Percentiles rank a stretch among this genome's conserved stretches.
Conservation (phyloP, 2,113 vertebrate species). For the Phycodurus eques region DNA sequence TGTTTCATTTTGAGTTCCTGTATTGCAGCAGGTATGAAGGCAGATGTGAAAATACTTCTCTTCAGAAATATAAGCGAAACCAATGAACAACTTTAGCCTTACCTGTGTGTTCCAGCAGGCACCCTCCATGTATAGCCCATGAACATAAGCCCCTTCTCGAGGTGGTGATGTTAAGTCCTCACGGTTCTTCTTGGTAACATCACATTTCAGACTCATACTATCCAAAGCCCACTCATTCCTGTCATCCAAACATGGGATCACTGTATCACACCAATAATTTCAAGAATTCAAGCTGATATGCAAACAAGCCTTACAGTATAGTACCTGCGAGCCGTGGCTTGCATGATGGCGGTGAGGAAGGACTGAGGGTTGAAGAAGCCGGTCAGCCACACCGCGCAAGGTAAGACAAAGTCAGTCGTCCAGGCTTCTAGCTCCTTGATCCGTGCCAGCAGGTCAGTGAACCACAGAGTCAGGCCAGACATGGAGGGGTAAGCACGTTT, state of each 20-base stretch:
- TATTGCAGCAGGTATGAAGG: not conserved
- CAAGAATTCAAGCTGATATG: not conserved
- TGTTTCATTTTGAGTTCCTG: not conserved
- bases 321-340: conserved; percentile 79
- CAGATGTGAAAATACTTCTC: not conserved
- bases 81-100: conserved; percentile 7
- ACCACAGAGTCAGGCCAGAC: conserved; percentile 82
- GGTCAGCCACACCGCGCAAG: conserved; percentile 83
- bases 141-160: conserved; percentile 86
- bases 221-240: conserved; percentile 91
- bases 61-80: not conserved
- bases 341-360: conserved; percentile 94
- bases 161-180: conserved; percentile 84
- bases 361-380: conserved; percentile 96
- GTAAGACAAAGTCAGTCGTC: conserved; percentile 84
- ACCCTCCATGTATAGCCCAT: conserved; percentile 92
- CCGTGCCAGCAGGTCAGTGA: conserved; percentile 82
- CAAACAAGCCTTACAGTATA: no score
- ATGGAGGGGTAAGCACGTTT: conserved; percentile 86
- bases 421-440: conserved; percentile 88
- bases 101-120: conserved; percentile 92
- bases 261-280: not conserved
- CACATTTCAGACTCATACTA: conserved; percentile 87
- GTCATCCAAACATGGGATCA: not conserved
- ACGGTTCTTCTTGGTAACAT: conserved; percentile 86